Evolutionary conservation across 2,797 vertebrate species (phyloP), one percentile per base, ranked within the genome.

Genomic region (Amazona finschi): DNA sequence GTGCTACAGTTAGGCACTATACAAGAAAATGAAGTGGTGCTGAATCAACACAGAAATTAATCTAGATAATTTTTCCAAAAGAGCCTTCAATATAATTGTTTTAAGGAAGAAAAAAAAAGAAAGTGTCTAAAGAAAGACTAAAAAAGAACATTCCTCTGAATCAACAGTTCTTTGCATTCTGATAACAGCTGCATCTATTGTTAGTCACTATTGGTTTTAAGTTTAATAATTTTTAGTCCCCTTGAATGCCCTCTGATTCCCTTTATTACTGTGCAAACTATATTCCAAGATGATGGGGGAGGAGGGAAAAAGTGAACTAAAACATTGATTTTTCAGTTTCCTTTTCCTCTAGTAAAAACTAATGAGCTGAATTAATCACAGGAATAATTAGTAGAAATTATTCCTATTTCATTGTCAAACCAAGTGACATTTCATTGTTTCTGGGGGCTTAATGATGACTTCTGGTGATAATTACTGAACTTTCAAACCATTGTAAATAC

Each of bases 321-420:
- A 84, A 76, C 84, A 90, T 9, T 88, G 50, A 86, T 70, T 94
- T 87, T 92, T 88, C 80, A 76, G 39, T 82, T 95, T 95, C 17
- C 20, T 88, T 88, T 90, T 90, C 55, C 49, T 85, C 58, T 55
- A 93, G 55, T 74, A 90, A 67, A 92, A 83, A 4, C 49, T 91
- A 76, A 78, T 91, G 60, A 92, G 65, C 66, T 30, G 77, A 95
- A 87, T 85, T 69, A 33, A 90, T 93, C 91, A 94, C 28, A 89
- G 41, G 33, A 85, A 94, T 92, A 96, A 90, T 75, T 76, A 95
- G 74, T n/a, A 94, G 87, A 85, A 94, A 90, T 93, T 93, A 86
- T 90, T 89, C 53, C 50, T 66, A 65, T 78, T 72, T 24, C 62
- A 46, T 52, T 93, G 46, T 67, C 50, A 94, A 88, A 83, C 21